Percentiles rank a stretch among this genome's conserved stretches.
These are phyloP conservation scores for Philypnodon macrostomus DNA, from an alignment of 2,797 vertebrate genomes.

Conservation along the genomic window DNA sequence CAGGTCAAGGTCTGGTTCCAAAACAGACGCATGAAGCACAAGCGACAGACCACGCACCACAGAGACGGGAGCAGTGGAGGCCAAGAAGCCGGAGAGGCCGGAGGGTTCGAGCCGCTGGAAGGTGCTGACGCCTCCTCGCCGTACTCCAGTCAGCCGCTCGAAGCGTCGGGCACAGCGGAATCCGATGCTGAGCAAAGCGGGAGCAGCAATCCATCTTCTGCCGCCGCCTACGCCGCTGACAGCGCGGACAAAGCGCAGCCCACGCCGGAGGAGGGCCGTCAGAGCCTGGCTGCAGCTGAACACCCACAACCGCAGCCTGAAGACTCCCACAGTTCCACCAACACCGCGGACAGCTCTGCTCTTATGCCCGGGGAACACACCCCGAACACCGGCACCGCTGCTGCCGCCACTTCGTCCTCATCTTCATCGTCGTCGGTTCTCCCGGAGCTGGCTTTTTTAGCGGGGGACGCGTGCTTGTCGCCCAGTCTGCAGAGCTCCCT, in stretches of 20 bases:
- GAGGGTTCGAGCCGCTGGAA: constrained; percentile 75
- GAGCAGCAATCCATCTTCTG: constrained; percentile 63
- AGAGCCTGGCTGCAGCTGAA: constrained; percentile 35
- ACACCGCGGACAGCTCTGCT: constrained; percentile 55
- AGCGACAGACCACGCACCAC: constrained; percentile 89
- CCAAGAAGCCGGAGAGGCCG: constrained; percentile 76
- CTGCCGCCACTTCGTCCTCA: constrained; percentile 16
- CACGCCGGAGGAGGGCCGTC: constrained; percentile 66
- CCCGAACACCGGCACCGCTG: constrained; percentile 9
- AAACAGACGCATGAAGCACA: constrained; percentile 98
- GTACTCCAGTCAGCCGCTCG: constrained; percentile 73
- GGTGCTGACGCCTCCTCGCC: constrained; percentile 76
- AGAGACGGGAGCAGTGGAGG: constrained; percentile 68
- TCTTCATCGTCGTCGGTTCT: constrained; percentile 39
- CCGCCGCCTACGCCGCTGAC: constrained; percentile 65
- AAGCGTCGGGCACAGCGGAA: constrained; percentile 73
- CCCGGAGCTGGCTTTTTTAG: constrained; percentile 83
- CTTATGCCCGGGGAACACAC: constrained; percentile 43
- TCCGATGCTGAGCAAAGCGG: constrained; percentile 64
- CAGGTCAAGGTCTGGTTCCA: constrained; percentile 99
- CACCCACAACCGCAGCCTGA: constrained; percentile 41
- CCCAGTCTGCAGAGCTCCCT: constrained; percentile 80
- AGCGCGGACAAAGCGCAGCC: constrained; percentile 76
- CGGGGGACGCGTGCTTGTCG: constrained; percentile 84
- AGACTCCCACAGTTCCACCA: constrained; percentile 47